A percentile compares a stretch with the other conserved stretches of the same genome.
Evolutionary conservation across 2,888 invertebrate species (phyloP).

Genomic region (Acronicta alni): DNA sequence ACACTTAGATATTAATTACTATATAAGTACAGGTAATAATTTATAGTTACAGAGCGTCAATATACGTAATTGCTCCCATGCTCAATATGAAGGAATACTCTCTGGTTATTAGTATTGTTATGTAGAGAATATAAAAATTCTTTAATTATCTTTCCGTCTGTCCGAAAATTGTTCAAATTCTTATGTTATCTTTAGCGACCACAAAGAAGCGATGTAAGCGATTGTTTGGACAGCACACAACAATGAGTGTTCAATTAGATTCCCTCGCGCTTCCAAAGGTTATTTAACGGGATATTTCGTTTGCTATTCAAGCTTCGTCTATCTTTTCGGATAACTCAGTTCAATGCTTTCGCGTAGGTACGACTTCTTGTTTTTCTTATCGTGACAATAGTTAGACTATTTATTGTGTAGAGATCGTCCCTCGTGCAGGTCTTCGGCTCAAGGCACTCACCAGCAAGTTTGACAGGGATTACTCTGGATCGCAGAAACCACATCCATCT

Average conservation of each 20-base stretch:
- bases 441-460: too few relatives aligned
- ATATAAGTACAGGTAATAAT: slow-evolving; percentile 7
- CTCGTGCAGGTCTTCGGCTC: too few relatives aligned
- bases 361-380: too few relatives aligned
- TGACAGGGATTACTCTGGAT: too few relatives aligned
- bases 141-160: not conserved
- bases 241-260: slow-evolving; percentile 32
- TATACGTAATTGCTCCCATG: too few relatives aligned
- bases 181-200: slow-evolving; percentile 13
- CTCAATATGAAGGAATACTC: not conserved
- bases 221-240: slow-evolving; percentile 29
- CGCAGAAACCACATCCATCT: too few relatives aligned
- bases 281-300: slow-evolving; percentile 50
- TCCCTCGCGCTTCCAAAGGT: slow-evolving; percentile 38
- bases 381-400: too few relatives aligned
- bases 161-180: slow-evolving; percentile 11
- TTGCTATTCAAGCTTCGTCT: slow-evolving; percentile 47
- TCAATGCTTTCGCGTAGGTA: slow-evolving; percentile 30
- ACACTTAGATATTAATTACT: slow-evolving; percentile 26
- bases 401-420: too few relatives aligned
- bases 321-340: slow-evolving; percentile 32
- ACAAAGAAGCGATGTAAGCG: not conserved
- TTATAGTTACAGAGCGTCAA: slow-evolving; percentile 2
- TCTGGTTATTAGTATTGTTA: not conserved
- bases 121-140: slow-evolving; percentile 1